Evolutionary conservation across 2,113 vertebrate species (phyloP).

Genomic region (Neomonachus schauinslandi): DNA sequence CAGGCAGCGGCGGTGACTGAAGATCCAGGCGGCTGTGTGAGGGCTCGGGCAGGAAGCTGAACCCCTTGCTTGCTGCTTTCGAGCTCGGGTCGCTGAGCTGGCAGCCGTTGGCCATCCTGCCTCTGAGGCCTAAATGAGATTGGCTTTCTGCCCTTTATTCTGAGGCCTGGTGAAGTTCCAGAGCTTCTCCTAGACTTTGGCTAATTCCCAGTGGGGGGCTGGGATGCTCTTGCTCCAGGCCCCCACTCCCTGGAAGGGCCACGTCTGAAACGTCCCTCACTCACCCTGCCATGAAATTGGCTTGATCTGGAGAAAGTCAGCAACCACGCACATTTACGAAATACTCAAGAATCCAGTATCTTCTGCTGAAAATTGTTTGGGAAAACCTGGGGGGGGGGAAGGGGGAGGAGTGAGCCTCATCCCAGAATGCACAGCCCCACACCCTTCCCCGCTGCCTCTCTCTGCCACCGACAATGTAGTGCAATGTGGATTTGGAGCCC

Average conservation of each 20-base stretch:
- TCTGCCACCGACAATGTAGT: accelerated
- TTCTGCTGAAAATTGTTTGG: background rate
- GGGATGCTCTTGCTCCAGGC: background rate
- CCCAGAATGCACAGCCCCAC: background rate
- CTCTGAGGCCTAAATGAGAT: background rate
- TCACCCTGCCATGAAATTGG: background rate
- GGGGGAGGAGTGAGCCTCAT: accelerated
- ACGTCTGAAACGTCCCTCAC: background rate
- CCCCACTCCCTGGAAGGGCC: background rate
- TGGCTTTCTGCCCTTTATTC: background rate
- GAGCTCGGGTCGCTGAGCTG: background rate
- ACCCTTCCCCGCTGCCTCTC: accelerated
- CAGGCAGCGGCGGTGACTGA: background rate
- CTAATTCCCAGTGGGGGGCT: background rate
- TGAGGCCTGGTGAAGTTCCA: background rate
- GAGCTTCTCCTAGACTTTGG: background rate
- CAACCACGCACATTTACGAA: background rate
- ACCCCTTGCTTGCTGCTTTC: background rate
- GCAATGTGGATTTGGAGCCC: accelerated
- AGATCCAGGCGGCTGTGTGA: accelerated
- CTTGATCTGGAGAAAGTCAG: background rate
- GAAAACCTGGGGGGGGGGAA: background rate
- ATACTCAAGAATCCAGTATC: background rate
- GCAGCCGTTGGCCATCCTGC: background rate
- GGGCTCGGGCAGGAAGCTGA: background rate